A percentile compares a stretch with the other conserved stretches of the same genome.
Evolutionary conservation across 2,888 invertebrate species (phyloP).

Genomic region (Pseudeuparius sepicola): DNA sequence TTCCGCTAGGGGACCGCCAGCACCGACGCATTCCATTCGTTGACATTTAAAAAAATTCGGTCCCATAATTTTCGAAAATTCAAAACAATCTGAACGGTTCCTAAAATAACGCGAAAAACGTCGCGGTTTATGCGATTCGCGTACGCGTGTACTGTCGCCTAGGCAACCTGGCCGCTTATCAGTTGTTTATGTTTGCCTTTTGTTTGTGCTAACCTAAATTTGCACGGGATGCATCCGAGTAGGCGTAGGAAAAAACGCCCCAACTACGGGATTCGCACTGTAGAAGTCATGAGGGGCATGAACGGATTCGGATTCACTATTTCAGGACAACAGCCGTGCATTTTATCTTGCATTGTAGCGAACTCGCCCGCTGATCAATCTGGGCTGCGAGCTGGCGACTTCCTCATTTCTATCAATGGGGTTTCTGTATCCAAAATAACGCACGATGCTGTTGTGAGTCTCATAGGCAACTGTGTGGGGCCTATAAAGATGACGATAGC

Average conservation of each 20-base stretch:
- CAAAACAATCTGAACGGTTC: too few species aligned
- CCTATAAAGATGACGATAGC: slow-evolving; percentile 79
- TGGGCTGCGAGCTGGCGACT: slow-evolving; percentile 85
- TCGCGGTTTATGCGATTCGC: too few species aligned
- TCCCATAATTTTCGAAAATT: too few species aligned
- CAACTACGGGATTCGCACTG: slow-evolving; percentile 66
- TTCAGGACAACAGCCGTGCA: slow-evolving; percentile 92
- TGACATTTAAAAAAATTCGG: too few species aligned
- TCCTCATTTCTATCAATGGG: slow-evolving; percentile 84
- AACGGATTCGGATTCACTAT: slow-evolving; percentile 97
- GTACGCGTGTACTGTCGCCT: too few species aligned
- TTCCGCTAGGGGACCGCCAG: too few species aligned
- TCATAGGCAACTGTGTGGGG: slow-evolving; percentile 81
- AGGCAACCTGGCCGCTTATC: too few species aligned
- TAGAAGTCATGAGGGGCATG: slow-evolving; percentile 75
- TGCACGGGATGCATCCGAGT: slow-evolving; percentile 48
- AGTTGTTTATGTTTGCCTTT: slow-evolving; percentile 11
- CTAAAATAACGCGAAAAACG: too few species aligned
- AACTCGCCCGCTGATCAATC: slow-evolving; percentile 86
- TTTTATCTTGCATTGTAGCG: slow-evolving; percentile 83
- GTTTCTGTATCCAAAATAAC: slow-evolving; percentile 83
- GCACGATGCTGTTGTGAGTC: slow-evolving; percentile 86
- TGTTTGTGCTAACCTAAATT: slow-evolving; percentile 18
- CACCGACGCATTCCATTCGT: too few species aligned
- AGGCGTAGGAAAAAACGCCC: slow-evolving; percentile 60